phyloP scores from a whole-genome alignment of 1,140 invertebrate species.

The Heliconius congener region DNA sequence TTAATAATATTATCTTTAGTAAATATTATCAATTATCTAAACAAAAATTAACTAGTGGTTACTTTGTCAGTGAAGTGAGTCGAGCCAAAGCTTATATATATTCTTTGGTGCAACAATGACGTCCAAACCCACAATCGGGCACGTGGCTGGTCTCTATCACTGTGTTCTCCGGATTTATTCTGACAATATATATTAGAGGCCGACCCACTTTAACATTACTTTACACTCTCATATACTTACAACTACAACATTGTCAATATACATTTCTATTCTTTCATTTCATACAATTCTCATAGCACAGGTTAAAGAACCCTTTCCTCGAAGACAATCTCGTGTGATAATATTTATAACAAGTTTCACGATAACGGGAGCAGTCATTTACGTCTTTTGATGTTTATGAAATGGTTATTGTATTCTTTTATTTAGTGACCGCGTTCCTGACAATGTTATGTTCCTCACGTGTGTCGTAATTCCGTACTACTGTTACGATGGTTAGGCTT shows the following conservation, averaged over 20 bases:
- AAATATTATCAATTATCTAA: too few species aligned
- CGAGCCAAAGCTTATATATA: too few species aligned
- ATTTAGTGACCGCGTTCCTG: background rate
- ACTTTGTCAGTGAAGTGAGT: too few species aligned
- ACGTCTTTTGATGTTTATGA: constrained; percentile 32
- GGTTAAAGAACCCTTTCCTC: constrained; percentile 47
- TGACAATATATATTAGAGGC: background rate
- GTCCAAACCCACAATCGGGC: too few species aligned
- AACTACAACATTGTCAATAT: background rate
- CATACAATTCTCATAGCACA: constrained; percentile 42
- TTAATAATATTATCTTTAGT: too few species aligned
- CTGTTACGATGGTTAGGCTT: background rate
- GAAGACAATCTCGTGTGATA: constrained; percentile 43
- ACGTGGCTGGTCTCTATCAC: too few species aligned
- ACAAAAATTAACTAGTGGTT: too few species aligned
- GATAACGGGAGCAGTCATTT: constrained; percentile 43
- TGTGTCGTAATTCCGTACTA: constrained; percentile 2
- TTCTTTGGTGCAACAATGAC: too few species aligned
- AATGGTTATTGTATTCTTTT: constrained; percentile 25
- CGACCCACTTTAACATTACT: too few species aligned
- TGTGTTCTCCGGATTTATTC: too few species aligned
- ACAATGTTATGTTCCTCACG: constrained; percentile 5
- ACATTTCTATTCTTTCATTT: constrained; percentile 40
- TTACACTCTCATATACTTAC: too few species aligned
- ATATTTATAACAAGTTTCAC: constrained; percentile 40